phyloP scores from a whole-genome alignment of 2,113 vertebrate species.

The Hippocampus guttulatus region DNA sequence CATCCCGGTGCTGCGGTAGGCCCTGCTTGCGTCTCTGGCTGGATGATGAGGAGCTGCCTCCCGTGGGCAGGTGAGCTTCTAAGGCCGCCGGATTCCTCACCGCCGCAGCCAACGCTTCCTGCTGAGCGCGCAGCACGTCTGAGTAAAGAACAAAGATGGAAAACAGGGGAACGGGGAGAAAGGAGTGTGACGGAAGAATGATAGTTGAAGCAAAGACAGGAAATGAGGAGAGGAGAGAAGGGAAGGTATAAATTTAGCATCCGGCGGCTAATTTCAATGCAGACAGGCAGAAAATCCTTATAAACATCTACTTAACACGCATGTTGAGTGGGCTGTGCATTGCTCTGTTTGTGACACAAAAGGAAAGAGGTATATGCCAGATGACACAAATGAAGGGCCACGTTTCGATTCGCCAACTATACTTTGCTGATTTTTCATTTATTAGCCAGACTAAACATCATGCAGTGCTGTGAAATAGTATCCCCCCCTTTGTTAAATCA shows the following conservation, averaged over 20 bases:
- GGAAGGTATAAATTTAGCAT: conserved; percentile 31
- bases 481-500: no score
- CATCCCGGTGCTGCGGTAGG: conserved; percentile 85
- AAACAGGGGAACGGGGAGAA: not conserved
- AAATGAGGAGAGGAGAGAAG: not conserved
- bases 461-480: no score
- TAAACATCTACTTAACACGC: conserved; percentile 11
- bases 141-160: conserved; percentile 15
- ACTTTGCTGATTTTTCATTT: conserved; percentile 5
- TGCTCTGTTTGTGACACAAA: not conserved
- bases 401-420: not conserved
- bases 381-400: not conserved
- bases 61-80: conserved; percentile 86
- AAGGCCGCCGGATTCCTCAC: conserved; percentile 78
- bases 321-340: conserved; percentile 1
- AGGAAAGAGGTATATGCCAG: not conserved
- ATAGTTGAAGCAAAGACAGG: conserved; percentile 2
- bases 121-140: conserved; percentile 87
- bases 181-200: conserved; percentile 25
- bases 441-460: conserved; percentile 1
- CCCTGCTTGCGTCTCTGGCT: conserved; percentile 92
- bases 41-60: conserved; percentile 71
- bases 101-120: conserved; percentile 81
- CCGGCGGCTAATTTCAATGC: conserved; percentile 3
- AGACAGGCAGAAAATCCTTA: conserved; percentile 10